phyloP scores from a whole-genome alignment of 2,797 vertebrate species.

The Bryconaethiops microstoma region DNA sequence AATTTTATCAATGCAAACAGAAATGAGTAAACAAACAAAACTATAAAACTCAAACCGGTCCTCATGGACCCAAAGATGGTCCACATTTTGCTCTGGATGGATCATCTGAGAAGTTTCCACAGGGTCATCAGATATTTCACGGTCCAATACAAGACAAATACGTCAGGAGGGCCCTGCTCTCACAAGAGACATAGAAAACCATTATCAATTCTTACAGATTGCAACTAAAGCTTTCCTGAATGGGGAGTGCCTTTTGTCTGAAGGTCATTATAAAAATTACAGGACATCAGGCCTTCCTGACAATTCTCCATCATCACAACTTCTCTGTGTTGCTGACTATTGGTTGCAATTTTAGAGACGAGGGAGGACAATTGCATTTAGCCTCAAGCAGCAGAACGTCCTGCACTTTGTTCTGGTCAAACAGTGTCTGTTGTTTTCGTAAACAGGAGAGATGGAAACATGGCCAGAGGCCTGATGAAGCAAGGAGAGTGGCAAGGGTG shows the following conservation, averaged over 20 bases:
- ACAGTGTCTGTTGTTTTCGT: not conserved
- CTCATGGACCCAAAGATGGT: no score
- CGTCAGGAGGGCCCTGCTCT: no score
- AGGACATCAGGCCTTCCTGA: not conserved
- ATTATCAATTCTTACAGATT: no score
- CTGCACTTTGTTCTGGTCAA: not conserved
- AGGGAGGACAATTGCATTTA: not conserved
- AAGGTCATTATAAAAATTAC: not conserved
- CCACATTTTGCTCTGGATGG: no score
- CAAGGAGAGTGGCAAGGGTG: not conserved
- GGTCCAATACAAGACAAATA: no score
- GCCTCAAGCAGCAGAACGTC: not conserved
- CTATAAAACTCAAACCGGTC: no score
- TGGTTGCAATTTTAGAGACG: not conserved
- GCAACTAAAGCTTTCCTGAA: not conserved
- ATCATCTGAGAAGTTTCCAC: no score
- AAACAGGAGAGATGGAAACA: not conserved
- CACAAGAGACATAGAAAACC: no score
- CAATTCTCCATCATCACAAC: not conserved
- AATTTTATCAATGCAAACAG: no score
- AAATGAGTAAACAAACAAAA: no score
- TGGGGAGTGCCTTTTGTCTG: not conserved
- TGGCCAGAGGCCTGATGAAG: not conserved
- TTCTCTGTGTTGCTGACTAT: not conserved
- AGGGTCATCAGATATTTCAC: not conserved